These are phyloP conservation scores for Pardosa pseudoannulata DNA, from an alignment of 2,888 invertebrate genomes.

Conservation along the genomic window DNA sequence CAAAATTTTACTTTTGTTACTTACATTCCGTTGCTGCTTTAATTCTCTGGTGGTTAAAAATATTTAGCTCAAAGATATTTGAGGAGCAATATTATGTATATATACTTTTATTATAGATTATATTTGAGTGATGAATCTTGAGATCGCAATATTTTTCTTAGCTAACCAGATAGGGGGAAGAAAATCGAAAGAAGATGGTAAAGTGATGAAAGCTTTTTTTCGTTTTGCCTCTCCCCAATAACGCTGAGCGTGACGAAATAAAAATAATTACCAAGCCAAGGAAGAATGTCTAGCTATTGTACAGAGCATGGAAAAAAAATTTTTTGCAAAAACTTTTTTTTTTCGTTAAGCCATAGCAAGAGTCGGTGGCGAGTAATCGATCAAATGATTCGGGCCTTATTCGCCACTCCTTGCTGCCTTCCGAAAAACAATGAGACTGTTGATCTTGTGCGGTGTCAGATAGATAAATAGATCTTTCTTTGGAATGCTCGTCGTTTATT, in stretches of 20 bases:
- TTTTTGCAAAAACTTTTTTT: not conserved
- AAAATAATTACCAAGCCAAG: not conserved
- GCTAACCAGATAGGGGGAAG: too few species aligned
- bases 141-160: too few species aligned
- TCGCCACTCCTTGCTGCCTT: not conserved
- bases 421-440: slow-evolving; percentile 33
- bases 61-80: too few species aligned
- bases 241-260: not conserved
- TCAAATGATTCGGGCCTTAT: not conserved
- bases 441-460: not conserved
- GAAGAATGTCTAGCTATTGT: not conserved
- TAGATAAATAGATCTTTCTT: not conserved
- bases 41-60: too few species aligned
- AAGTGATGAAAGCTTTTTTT: not conserved
- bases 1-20: too few species aligned
- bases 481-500: not conserved
- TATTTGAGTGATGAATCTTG: too few species aligned
- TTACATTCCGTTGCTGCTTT: too few species aligned
- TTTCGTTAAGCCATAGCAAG: not conserved
- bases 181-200: too few species aligned
- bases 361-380: not conserved
- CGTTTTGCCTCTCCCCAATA: not conserved
- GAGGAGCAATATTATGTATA: too few species aligned
- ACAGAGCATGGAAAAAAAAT: not conserved
- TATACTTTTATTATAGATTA: too few species aligned